A percentile compares a stretch with the other conserved stretches of the same genome.
phyloP scores from a whole-genome alignment of 2,888 invertebrate species.

The Tubulanus polymorphus region DNA sequence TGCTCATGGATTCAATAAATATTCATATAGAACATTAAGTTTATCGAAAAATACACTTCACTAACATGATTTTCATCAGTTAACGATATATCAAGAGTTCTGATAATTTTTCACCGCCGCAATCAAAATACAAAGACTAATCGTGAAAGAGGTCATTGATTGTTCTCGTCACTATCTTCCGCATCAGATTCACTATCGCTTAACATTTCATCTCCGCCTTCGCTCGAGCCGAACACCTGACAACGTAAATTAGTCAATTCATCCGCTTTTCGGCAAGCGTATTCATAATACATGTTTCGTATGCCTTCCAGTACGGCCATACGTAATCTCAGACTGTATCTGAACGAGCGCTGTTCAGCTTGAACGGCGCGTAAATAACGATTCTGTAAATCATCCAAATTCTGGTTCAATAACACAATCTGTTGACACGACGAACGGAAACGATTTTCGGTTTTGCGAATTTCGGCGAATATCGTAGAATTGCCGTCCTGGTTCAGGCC shows the following conservation, averaged over 20 bases:
- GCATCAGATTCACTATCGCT: slow-evolving; percentile 13
- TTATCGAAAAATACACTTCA: too few relatives aligned
- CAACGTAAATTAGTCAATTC: slow-evolving; percentile 24
- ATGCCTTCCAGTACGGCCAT: slow-evolving; percentile 33
- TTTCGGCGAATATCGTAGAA: too few relatives aligned
- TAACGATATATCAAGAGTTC: too few relatives aligned
- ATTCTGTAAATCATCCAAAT: slow-evolving; percentile 25
- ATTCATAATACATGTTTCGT: slow-evolving; percentile 34
- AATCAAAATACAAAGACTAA: too few relatives aligned
- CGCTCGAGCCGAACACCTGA: slow-evolving; percentile 13
- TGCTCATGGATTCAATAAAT: too few relatives aligned
- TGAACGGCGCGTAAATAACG: slow-evolving; percentile 29
- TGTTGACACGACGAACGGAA: slow-evolving; percentile 29
- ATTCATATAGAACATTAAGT: too few relatives aligned
- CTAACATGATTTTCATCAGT: too few relatives aligned
- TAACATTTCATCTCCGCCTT: slow-evolving; percentile 14
- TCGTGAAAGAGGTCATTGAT: too few relatives aligned
- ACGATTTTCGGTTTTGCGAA: slow-evolving; percentile 18
- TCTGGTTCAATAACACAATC: slow-evolving; percentile 27
- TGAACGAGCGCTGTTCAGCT: slow-evolving; percentile 28
- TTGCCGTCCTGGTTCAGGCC: too few relatives aligned
- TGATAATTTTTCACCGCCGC: too few relatives aligned
- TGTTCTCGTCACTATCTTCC: slow-evolving; percentile 8
- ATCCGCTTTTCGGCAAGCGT: slow-evolving; percentile 28
- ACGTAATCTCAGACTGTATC: slow-evolving; percentile 29